Base-by-base conservation (phyloP, 2,797 vertebrate genomes). In the Cottoperca gobio region DNA sequence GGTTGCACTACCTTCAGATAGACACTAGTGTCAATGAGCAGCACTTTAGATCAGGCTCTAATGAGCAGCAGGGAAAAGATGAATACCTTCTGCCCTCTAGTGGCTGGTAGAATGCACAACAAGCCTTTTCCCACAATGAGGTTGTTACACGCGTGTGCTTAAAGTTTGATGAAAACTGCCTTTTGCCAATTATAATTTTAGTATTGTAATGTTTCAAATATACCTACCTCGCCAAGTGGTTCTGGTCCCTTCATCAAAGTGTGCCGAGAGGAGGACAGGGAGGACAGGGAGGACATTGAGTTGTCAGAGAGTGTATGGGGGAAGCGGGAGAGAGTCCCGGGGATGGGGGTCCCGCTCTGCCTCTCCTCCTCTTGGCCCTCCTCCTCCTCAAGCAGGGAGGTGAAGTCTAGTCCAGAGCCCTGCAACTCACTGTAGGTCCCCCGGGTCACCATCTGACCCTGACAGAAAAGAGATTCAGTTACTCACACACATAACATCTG, bases 341-440 rank as follows among this genome's bases (percentile, higher is more conserved):
- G 37, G 55, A 81, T 14, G 21, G 93, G 89, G 53, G 89, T 92
- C 8, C 82, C 82, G 45, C 70, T 50, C 16, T 78, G 90, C 83
- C 0, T 52, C 40, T 40, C 93, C 89, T 87, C 82, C 14, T 97
- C 94, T 76, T 94, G 90, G 10, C 95, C 95, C 31, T 97, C 96
- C 1, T 95, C 94, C 73, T 95, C 96, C 86, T 96, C 96, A 76
- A 99, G 90, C 82, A 99, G 89, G 75, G 96, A 96, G 60, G 96
- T 95, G 88, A 99, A 98, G 89, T 99, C 97, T 17, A 99, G 46
- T 71, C 97, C 97, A 6, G 95, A 97, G 70, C 83, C 91, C 79
- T 95, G 93, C 76, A 99, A 91, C 71, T 99, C 96, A 14, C 92
- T 92, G 85, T 96, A 99, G 8, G 96, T 97, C 60, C 97, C 98